Evolutionary conservation across 2,113 vertebrate species (phyloP).

Genomic region (Perca flavescens): DNA sequence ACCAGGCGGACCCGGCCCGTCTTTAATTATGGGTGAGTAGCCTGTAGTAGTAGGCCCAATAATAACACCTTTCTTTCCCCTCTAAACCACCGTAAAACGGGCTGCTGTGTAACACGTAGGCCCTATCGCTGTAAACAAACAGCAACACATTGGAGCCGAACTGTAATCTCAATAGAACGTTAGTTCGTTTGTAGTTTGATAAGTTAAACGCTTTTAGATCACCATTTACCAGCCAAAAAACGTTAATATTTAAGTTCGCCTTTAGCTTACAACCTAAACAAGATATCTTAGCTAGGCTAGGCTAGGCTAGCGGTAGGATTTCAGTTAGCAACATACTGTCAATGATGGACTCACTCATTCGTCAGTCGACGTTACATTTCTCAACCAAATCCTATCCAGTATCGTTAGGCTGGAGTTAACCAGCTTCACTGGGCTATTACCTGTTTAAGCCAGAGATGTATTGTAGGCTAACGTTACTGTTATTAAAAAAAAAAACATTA

Average conservation of each 20-base stretch:
- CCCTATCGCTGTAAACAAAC: background rate
- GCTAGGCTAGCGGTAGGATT: background rate
- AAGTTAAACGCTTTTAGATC: background rate
- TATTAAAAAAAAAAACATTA: too few relatives aligned
- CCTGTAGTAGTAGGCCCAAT: background rate
- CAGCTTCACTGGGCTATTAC: background rate
- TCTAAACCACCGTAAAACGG: background rate
- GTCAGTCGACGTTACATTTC: background rate
- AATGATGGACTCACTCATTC: background rate
- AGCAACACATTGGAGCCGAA: background rate
- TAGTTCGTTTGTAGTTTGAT: too few relatives aligned
- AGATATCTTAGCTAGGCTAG: background rate
- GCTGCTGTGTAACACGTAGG: background rate
- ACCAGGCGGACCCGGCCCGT: accelerated
- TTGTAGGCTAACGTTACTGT: too few relatives aligned
- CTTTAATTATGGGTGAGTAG: slow-evolving; percentile 33
- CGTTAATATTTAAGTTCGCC: slow-evolving; percentile 15
- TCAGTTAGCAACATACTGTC: background rate
- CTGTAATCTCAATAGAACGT: background rate
- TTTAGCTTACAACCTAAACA: background rate
- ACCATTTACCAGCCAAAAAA: too few relatives aligned
- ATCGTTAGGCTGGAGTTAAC: too few relatives aligned
- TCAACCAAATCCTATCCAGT: too few relatives aligned
- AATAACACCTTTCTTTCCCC: background rate
- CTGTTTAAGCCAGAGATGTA: too few relatives aligned